A percentile compares a stretch with the other conserved stretches of the same genome.
These are phyloP conservation scores for Scytalopus superciliaris DNA, from an alignment of 2,113 vertebrate genomes.

Conservation along the genomic window DNA sequence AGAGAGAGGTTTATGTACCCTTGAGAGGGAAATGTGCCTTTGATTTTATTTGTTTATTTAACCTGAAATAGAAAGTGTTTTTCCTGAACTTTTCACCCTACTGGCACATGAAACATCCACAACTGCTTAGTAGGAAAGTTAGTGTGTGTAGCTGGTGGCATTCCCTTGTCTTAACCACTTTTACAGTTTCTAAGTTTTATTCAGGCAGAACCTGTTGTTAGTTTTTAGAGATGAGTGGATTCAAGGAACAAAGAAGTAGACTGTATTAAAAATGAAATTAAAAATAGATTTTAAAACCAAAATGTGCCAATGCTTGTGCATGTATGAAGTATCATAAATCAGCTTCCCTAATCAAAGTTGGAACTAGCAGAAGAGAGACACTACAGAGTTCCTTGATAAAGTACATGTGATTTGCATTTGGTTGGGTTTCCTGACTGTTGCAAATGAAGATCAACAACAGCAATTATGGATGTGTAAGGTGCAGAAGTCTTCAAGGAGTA, in stretches of 20 bases:
- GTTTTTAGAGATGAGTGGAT: not conserved
- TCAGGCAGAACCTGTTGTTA: not conserved
- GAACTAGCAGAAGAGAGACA: not conserved
- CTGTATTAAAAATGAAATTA: not conserved
- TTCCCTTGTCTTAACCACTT: not conserved
- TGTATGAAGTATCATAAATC: not conserved
- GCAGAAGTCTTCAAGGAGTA: not conserved
- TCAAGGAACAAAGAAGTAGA: not conserved
- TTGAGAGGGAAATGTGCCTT: not conserved
- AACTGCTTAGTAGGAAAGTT: not conserved
- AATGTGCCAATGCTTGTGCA: not conserved
- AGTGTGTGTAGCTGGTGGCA: not conserved
- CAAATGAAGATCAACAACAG: not conserved
- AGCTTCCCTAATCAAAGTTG: not conserved
- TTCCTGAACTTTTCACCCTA: not conserved
- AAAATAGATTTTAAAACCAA: not conserved
- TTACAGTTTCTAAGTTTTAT: not conserved
- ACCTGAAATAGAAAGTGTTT: not conserved
- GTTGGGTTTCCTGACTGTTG: not conserved
- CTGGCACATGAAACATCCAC: not conserved
- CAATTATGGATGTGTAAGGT: not conserved
- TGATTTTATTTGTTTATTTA: slow-evolving; percentile 3
- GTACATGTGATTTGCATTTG: rapidly evolving
- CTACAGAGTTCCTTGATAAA: not conserved
- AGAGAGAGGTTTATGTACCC: not conserved